phyloP scores from a whole-genome alignment of 2,888 invertebrate genomes.

The Fissipunctia ypsillon region DNA sequence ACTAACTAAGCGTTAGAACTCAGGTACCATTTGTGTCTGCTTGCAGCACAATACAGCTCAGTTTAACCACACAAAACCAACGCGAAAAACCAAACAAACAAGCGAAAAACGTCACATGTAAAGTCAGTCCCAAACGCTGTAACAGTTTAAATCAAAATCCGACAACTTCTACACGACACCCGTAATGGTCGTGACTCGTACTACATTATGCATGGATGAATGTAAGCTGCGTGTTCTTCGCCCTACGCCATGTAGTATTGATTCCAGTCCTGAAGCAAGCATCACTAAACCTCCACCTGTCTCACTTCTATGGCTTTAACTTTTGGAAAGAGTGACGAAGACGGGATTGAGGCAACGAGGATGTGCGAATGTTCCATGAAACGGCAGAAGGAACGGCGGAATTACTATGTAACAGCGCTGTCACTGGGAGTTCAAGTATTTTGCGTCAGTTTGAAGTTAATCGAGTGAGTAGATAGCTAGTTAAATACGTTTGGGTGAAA shows the following conservation, averaged over 20 bases:
- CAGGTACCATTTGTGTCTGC: neutral
- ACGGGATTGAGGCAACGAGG: conserved; percentile 23
- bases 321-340: conserved; percentile 40
- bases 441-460: conserved; percentile 51
- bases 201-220: conserved; percentile 67
- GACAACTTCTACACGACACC: conserved; percentile 58
- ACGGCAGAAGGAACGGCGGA: conserved; percentile 43
- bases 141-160: conserved; percentile 63
- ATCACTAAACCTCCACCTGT: conserved; percentile 34
- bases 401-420: conserved; percentile 55
- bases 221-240: conserved; percentile 60
- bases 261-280: conserved; percentile 55
- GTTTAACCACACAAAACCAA: conserved; percentile 1
- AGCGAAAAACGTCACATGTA: conserved; percentile 19
- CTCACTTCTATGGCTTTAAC: conserved; percentile 47
- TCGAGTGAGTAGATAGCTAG: conserved; percentile 34
- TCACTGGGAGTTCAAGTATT: conserved; percentile 52
- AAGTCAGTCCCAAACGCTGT: conserved; percentile 36
- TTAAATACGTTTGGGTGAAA: conserved; percentile 29
- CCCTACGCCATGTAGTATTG: conserved; percentile 62
- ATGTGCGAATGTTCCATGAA: conserved; percentile 37
- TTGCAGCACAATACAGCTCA: neutral
- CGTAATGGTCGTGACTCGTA: conserved; percentile 60
- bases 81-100: conserved; percentile 5
- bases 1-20: neutral